A percentile compares a stretch with the other conserved stretches of the same genome.
Conservation (phyloP, 64 coral and sea anemone genomes). For the Astreopora myriophthalma region DNA sequence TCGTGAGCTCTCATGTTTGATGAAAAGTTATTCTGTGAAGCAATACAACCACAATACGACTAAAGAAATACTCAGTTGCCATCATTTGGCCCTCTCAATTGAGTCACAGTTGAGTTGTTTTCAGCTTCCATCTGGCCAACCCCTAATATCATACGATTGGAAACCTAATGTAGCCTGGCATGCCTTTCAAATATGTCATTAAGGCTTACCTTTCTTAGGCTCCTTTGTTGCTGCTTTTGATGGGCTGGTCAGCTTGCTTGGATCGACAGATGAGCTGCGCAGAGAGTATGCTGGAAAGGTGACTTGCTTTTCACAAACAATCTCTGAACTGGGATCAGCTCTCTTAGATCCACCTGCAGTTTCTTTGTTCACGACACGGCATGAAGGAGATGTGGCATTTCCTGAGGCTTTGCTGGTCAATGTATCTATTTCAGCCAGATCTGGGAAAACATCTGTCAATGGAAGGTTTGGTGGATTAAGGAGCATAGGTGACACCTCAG, state of each 20-base stretch:
- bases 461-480: conserved; percentile 4
- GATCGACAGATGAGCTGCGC: background rate
- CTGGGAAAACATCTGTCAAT: conserved; percentile 1
- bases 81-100: too few species aligned
- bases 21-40: too few species aligned
- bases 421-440: conserved; percentile 15
- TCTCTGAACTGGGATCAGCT: too few species aligned
- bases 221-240: background rate
- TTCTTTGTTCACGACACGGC: background rate
- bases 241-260: background rate
- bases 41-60: too few species aligned
- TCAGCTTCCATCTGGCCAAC: too few species aligned
- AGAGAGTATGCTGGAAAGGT: background rate
- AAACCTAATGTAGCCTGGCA: background rate
- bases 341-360: background rate
- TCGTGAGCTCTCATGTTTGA: too few species aligned
- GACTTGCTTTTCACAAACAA: background rate
- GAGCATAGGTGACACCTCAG: background rate
- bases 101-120: too few species aligned
- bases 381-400: background rate
- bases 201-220: background rate
- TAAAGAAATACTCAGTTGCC: too few species aligned
- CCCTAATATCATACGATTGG: too few species aligned
- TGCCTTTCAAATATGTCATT: background rate
- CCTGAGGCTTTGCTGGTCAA: background rate